Evolutionary conservation across 2,888 invertebrate genomes (phyloP).

Genomic region (Drosophila prostipennis): DNA sequence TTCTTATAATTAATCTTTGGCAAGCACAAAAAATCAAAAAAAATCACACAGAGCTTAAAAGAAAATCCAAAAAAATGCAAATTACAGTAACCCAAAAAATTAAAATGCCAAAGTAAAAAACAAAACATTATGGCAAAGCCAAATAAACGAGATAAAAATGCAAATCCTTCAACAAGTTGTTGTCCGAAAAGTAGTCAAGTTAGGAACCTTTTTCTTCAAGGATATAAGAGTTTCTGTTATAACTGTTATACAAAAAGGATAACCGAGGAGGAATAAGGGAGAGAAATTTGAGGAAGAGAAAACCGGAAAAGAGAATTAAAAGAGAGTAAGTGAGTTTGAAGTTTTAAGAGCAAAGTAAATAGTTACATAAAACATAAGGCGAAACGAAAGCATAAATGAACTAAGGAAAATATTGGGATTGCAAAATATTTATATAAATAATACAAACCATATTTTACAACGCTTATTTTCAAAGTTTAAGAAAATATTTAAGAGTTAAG

Average conservation of each 20-base stretch:
- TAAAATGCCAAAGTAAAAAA: background rate
- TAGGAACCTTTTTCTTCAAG: slow-evolving; percentile 34
- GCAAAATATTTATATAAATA: background rate
- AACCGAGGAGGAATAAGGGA: background rate
- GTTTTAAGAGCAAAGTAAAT: slow-evolving; percentile 29
- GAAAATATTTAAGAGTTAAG: background rate
- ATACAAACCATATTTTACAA: background rate
- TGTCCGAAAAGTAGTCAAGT: slow-evolving; percentile 56
- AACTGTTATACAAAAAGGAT: slow-evolving; percentile 50
- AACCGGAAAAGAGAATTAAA: background rate
- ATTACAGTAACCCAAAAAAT: background rate
- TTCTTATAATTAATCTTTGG: slow-evolving; percentile 21
- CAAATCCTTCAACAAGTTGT: slow-evolving; percentile 65
- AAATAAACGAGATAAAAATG: slow-evolving; percentile 4
- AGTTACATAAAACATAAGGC: slow-evolving; percentile 46
- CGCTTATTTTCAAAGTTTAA: background rate
- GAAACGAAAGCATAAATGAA: background rate
- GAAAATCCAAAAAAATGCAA: slow-evolving; percentile 11
- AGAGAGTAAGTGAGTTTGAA: background rate
- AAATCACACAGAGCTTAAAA: slow-evolving; percentile 19
- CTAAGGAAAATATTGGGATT: background rate
- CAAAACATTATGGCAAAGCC: slow-evolving; percentile 7
- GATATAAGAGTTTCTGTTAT: slow-evolving; percentile 54
- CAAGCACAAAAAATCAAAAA: background rate
- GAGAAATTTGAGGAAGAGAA: background rate